These are phyloP conservation scores for Piaya cayana DNA, from an alignment of 2,113 vertebrate genomes.

Conservation along the genomic window DNA sequence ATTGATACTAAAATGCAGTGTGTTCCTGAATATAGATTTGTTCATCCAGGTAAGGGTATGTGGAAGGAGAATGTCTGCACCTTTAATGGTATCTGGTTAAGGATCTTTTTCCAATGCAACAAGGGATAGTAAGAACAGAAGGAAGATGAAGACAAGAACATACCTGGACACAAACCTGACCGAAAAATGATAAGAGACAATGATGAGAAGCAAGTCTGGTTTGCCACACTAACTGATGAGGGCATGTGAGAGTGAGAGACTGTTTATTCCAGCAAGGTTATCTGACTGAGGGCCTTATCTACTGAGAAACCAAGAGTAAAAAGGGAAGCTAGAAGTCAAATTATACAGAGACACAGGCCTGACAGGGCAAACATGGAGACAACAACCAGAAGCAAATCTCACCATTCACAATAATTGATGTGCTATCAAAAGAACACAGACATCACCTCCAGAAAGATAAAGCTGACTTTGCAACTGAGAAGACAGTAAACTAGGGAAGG, in stretches of 20 bases:
- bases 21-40: too few relatives aligned
- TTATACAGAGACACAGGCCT: neutral
- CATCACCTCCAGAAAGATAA: neutral
- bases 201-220: neutral
- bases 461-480: neutral
- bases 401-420: too few relatives aligned
- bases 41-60: neutral
- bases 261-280: neutral
- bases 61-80: neutral
- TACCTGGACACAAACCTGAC: neutral
- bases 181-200: neutral
- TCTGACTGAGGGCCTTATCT: too few relatives aligned
- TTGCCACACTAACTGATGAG: neutral
- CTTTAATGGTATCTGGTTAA: neutral
- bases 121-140: too few relatives aligned
- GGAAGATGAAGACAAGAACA: too few relatives aligned
- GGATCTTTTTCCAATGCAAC: neutral
- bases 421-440: neutral
- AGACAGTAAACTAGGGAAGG: neutral
- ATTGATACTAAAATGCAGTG: too few relatives aligned
- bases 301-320: neutral
- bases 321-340: neutral
- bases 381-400: neutral
- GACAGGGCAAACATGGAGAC: neutral
- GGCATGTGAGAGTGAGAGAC: neutral